Conservation (phyloP, 2,113 vertebrate species). For the Seriola aureovittata region DNA sequence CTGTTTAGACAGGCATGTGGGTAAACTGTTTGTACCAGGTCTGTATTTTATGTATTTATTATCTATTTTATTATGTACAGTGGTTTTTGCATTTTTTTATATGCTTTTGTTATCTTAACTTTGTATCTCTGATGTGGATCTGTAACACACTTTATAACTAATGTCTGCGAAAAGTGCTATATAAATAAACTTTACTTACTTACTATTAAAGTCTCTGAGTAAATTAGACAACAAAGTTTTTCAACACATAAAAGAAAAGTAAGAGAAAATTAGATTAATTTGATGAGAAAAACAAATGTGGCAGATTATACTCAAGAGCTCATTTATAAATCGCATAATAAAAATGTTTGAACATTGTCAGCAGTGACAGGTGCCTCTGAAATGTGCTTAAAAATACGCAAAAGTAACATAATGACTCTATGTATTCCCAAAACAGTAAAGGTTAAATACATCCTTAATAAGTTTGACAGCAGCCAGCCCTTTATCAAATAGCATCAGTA, state of each 20-base stretch:
- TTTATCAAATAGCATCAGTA: constrained; percentile 62
- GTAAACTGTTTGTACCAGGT: too few relatives aligned
- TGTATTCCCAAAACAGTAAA: constrained; percentile 61
- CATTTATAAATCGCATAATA: constrained; percentile 4
- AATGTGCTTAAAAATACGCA: constrained; percentile 39
- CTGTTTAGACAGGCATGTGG: too few relatives aligned
- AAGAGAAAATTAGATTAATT: not conserved
- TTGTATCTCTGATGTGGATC: too few relatives aligned
- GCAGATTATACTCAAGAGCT: constrained; percentile 9
- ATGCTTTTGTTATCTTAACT: too few relatives aligned
- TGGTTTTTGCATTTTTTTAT: too few relatives aligned
- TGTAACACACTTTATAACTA: too few relatives aligned
- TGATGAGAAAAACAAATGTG: not conserved
- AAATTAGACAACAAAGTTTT: not conserved
- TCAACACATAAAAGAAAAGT: not conserved
- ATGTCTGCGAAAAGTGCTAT: too few relatives aligned
- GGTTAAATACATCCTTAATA: constrained; percentile 73
- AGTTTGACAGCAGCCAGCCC: constrained; percentile 63
- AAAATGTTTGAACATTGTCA: not conserved
- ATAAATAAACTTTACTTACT: too few relatives aligned
- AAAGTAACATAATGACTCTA: constrained; percentile 45
- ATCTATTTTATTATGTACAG: too few relatives aligned
- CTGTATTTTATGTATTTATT: too few relatives aligned
- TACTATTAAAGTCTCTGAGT: not conserved
- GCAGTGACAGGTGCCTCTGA: constrained; percentile 8